Evolutionary conservation across 2,888 invertebrate species (phyloP).

Genomic region (Trachelus tabidus): DNA sequence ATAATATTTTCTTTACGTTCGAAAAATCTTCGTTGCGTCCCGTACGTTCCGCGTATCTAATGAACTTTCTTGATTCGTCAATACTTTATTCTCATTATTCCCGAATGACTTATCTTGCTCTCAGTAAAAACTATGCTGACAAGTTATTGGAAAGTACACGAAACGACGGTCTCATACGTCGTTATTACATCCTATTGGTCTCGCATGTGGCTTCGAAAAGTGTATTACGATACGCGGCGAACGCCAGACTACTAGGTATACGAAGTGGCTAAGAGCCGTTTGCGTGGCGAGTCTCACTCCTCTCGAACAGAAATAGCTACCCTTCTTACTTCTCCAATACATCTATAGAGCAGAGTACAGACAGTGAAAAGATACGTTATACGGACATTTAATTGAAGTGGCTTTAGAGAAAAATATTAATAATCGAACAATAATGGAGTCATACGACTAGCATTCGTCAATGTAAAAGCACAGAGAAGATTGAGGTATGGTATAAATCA

Average conservation of each 20-base stretch:
- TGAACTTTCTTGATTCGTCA: not conserved
- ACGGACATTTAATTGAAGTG: not conserved
- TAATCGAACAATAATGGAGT: not conserved
- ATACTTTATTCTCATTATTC: not conserved
- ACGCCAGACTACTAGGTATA: conserved; percentile 61
- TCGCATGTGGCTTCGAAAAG: conserved; percentile 45
- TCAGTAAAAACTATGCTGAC: not conserved
- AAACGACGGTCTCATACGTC: not conserved
- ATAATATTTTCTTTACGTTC: not conserved
- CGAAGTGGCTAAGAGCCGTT: conserved; percentile 62
- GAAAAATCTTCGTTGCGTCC: not conserved
- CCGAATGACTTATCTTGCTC: not conserved
- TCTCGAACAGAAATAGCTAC: conserved; percentile 65
- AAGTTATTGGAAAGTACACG: not conserved
- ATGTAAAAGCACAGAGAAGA: not conserved
- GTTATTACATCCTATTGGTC: not conserved
- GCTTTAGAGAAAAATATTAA: not conserved
- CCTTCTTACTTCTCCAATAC: conserved; percentile 64
- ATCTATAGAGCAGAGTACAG: conserved; percentile 50
- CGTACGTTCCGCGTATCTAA: not conserved
- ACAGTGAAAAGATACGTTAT: conserved; percentile 25
- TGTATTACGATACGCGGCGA: conserved; percentile 60
- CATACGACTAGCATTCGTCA: not conserved
- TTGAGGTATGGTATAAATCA: not conserved
- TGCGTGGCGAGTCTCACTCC: conserved; percentile 56